Evolutionary conservation across 2,888 invertebrate genomes (phyloP).

Genomic region (Trimorus sp.): DNA sequence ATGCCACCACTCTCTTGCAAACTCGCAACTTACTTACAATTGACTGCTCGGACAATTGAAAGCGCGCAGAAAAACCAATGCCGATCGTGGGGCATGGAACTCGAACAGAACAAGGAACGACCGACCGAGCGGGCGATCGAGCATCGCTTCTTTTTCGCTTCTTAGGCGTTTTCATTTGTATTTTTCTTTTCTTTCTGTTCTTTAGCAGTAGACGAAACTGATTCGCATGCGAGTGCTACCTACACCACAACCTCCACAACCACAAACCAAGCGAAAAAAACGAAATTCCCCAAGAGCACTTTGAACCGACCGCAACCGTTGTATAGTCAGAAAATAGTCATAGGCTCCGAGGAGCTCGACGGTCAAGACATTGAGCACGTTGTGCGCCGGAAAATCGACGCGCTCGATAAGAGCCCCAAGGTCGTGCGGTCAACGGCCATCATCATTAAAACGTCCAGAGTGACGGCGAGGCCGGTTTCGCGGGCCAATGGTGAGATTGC

Average conservation of each 20-base stretch:
- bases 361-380: too few relatives aligned
- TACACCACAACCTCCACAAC: constrained; percentile 73
- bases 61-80: too few relatives aligned
- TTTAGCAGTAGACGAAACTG: constrained; percentile 80
- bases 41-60: too few relatives aligned
- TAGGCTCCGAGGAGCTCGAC: constrained; percentile 67
- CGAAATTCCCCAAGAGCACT: constrained; percentile 79
- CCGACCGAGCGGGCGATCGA: neutral
- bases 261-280: constrained; percentile 77
- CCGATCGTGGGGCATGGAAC: too few relatives aligned
- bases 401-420: too few relatives aligned
- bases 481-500: too few relatives aligned
- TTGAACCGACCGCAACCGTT: constrained; percentile 76
- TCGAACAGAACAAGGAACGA: neutral
- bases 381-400: too few relatives aligned
- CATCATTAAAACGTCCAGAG: too few relatives aligned
- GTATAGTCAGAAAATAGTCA: constrained; percentile 80
- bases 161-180: constrained; percentile 68
- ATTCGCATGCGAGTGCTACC: constrained; percentile 81
- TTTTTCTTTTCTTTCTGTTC: constrained; percentile 79
- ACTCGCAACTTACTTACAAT: too few relatives aligned
- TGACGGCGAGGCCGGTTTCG: too few relatives aligned
- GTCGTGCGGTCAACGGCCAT: too few relatives aligned
- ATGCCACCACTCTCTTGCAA: too few relatives aligned
- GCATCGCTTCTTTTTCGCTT: constrained; percentile 69